Base-by-base conservation (phyloP, 2,113 vertebrate species). In the Irena cyanogastra region DNA sequence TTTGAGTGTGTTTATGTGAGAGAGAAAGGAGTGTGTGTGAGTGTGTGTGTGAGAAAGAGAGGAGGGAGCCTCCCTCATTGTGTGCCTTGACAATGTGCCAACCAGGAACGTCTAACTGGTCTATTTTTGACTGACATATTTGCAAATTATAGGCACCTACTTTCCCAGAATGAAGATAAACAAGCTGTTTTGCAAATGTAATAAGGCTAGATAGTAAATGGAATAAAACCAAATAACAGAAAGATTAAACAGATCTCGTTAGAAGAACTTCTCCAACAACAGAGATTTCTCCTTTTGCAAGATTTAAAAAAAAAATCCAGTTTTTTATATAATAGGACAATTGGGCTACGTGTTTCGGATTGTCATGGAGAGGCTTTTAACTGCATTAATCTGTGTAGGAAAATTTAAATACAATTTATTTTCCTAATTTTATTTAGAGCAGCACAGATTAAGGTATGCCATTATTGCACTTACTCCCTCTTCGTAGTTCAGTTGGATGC, bases 91-190 rank as follows among this genome's bases (percentile, higher is more conserved):
- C 74, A 82, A 11, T 33, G 27, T 93, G 88, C 87, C 89, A 97
- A 42, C 79, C 50, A 77, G 89, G 70, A 84, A 59, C 54, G 90
- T 91, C 44, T 26, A 93, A 78, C 76, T 92, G 52, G 56, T 95
- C 90, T 97, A 44, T 72, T 95, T 96, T 94, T 97, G 93, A 96
- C 93, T 52, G 4, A 60, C 71, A 64, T 87, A 91, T 92, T 95
- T 91, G 52, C 80, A 95, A 95, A 95, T 97, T 94, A 35, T 78
- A 92, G 86, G 69, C 74, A 91, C 60, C 61, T 85, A 69, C 66
- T 95, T 53, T 95, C 56, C 54, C 70, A 87, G 86, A 90, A 95
- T 94, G 47, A 95, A 91, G 90, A 95, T 78, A 96, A 96, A 96
- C 94, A 95, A 90, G 70, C 50, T 79, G 61, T 87, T 88, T 96